phyloP scores from a whole-genome alignment of 92 coral and sea anemone species.

The Pocillopora grandis region DNA sequence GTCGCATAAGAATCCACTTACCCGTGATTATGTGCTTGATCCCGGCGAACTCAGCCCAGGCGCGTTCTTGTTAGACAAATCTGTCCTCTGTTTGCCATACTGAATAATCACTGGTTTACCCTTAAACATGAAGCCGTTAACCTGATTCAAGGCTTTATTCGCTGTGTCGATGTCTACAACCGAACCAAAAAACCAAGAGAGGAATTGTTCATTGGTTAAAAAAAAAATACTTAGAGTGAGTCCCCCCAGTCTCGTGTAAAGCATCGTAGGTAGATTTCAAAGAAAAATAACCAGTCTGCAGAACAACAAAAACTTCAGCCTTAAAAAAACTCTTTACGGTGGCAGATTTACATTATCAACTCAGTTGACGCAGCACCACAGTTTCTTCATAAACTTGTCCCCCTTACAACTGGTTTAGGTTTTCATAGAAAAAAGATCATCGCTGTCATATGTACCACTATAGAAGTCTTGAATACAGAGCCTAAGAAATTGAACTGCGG shows the following conservation, averaged over 20 bases:
- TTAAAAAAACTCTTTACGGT: no score
- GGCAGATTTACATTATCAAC: no score
- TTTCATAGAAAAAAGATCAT: no score
- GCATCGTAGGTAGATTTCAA: no score
- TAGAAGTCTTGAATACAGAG: no score
- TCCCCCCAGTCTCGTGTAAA: neutral
- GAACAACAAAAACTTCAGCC: no score
- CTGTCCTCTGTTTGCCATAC: conserved; percentile 70
- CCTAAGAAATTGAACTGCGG: no score
- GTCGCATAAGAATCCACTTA: neutral
- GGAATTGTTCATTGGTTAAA: neutral
- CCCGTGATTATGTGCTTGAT: neutral
- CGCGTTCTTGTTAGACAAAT: conserved; percentile 1
- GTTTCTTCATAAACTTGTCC: no score
- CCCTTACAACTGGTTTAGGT: no score
- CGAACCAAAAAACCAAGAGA: neutral
- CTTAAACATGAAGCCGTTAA: conserved; percentile 82
- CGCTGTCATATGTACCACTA: no score
- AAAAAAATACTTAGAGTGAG: neutral
- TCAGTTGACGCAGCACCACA: no score
- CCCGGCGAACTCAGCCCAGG: neutral
- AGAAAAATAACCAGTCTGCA: no score
- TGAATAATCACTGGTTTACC: conserved; percentile 90
- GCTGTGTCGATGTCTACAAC: conserved; percentile 71
- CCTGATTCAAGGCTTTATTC: conserved; percentile 69